phyloP scores from a whole-genome alignment of 2,113 vertebrate genomes.

The Steatornis caripensis region DNA sequence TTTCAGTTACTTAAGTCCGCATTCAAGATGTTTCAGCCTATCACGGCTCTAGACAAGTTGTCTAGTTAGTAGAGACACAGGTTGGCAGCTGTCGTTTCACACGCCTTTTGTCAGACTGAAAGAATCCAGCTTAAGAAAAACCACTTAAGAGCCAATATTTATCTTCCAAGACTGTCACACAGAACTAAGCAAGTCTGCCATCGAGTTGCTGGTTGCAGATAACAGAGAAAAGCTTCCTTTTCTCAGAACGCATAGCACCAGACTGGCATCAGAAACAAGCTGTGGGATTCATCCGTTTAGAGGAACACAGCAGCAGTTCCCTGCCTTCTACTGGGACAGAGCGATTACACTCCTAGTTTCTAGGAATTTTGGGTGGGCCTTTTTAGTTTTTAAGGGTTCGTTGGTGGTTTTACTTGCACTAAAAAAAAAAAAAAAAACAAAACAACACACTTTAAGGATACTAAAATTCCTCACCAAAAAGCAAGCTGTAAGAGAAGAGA shows the following conservation, averaged over 20 bases:
- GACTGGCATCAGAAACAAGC: background rate
- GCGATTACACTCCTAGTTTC: background rate
- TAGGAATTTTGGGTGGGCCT: background rate
- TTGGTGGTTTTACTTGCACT: background rate
- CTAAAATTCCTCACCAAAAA: background rate
- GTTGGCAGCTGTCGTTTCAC: background rate
- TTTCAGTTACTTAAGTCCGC: background rate
- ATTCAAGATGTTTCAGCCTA: background rate
- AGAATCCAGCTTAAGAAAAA: background rate
- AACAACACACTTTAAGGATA: background rate
- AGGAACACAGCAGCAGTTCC: background rate
- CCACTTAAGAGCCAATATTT: background rate
- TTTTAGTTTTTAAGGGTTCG: background rate
- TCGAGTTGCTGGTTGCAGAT: background rate
- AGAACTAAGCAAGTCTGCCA: background rate
- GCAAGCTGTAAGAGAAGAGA: accelerated
- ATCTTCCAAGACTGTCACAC: background rate
- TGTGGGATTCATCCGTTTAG: background rate
- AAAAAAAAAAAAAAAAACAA: no score
- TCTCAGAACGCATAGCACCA: background rate
- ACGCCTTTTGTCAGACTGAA: background rate
- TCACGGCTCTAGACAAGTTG: background rate
- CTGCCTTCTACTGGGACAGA: background rate
- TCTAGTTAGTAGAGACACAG: background rate
- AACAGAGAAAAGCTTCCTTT: background rate